Percentiles rank a stretch among this genome's conserved stretches.
phyloP scores from a whole-genome alignment of 2,113 vertebrate species.

The Spheniscus mendiculus region DNA sequence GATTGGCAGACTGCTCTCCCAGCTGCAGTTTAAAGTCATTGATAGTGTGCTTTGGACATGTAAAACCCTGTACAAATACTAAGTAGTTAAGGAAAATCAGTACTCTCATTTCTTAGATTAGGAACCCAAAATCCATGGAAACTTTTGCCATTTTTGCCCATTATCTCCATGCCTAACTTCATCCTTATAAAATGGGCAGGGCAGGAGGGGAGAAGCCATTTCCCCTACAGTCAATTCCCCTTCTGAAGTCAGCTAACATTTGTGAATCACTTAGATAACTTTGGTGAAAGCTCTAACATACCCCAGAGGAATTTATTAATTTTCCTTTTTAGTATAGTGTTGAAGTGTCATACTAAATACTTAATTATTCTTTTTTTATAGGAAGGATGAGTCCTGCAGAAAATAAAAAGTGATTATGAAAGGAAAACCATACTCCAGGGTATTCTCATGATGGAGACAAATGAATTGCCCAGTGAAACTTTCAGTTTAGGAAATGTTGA shows the following conservation, averaged over 20 bases:
- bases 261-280: background rate
- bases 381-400: background rate
- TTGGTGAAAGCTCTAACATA: background rate
- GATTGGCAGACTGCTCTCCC: background rate
- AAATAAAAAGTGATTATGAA: background rate
- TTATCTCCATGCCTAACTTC: background rate
- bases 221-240: background rate
- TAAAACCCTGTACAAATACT: background rate
- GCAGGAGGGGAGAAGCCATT: background rate
- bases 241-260: background rate
- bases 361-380: background rate
- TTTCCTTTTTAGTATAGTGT: background rate
- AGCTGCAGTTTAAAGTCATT: background rate
- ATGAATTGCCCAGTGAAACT: background rate
- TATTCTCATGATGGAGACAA: background rate
- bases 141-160: background rate
- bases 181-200: background rate
- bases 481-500: background rate
- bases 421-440: background rate
- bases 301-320: background rate
- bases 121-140: background rate
- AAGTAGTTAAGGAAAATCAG: conserved; percentile 13
- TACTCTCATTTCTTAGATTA: background rate
- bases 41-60: background rate
- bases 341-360: background rate